Base-by-base conservation (phyloP, 2,888 invertebrate genomes). In the Meandrusa payeni region DNA sequence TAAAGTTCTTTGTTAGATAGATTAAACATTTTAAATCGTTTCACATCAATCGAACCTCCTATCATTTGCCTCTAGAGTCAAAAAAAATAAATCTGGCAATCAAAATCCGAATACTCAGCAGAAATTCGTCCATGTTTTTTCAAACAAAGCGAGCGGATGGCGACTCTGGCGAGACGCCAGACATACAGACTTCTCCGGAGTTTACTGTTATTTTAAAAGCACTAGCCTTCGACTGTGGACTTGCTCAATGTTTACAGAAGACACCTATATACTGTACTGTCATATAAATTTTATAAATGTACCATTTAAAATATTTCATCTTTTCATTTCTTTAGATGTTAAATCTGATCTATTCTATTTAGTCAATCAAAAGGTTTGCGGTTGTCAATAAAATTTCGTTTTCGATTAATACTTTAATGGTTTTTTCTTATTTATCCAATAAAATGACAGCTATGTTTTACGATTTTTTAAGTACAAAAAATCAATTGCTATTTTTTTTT, bases 91-190 rank as follows among this genome's bases (percentile, higher is more conserved):
- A 44, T 44, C 38, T 33, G 32, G 38, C 37, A 36, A 36, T 37
- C 37, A 36, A 29, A 34, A 17, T 47, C 29, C 34, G 41, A 51
- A 50, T 50, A 41, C 43, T 43, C 48, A 22, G 46, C 46, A 41
- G 53, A 48, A 50, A 48, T 52, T 43, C 49, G 46, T 45, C 47
- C 43, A 51, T 51, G 42, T 42, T 51, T 47, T 15, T 48, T 41
- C 48, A 33, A 47, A 48, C 51, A 48, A 54, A 49, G 47, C 41
- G 40, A 41, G 49, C 60, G 62, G 60, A 65, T 64, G 61, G 55
- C 40, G 40, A 13, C 28, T 7, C 50, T 68, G 67, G 67, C 60
- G n/a, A 6, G 1, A 0, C 3, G 52, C 67, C 67, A 67, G 57
- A 43, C 41, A 12, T 29, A 47, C 42, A 41, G 47, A 52, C 2